phyloP scores from a whole-genome alignment of 2,113 vertebrate species.

The Smithornis capensis region DNA sequence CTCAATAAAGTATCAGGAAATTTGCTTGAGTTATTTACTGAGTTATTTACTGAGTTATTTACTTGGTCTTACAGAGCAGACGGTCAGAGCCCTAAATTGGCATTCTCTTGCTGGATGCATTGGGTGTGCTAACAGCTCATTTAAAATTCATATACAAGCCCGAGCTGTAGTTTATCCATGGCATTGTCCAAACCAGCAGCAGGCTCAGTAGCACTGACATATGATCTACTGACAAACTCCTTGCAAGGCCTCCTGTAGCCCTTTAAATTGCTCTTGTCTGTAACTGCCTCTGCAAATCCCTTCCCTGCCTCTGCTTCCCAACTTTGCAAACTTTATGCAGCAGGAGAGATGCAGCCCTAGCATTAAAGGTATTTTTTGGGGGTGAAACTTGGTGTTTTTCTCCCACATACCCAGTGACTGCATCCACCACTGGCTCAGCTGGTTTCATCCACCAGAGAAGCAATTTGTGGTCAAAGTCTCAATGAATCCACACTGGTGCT shows the following conservation, averaged over 20 bases:
- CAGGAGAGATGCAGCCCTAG: neutral
- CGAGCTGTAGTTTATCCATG: neutral
- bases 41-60: slow-evolving; percentile 25
- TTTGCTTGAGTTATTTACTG: neutral
- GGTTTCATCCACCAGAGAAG: neutral
- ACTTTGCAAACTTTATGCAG: neutral
- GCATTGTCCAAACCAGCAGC: neutral
- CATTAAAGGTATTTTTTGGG: neutral
- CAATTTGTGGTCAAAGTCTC: neutral
- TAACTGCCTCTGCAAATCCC: neutral
- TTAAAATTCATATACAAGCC: neutral
- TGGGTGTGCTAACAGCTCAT: neutral
- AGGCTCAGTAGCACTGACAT: neutral
- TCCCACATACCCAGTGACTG: no score
- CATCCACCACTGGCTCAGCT: neutral
- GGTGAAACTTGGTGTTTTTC: neutral
- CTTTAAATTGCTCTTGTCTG: neutral
- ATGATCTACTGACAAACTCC: neutral
- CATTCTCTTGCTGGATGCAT: neutral
- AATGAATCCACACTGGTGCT: accelerated
- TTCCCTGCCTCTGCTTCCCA: neutral
- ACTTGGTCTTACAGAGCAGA: neutral
- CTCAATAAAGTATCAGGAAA: neutral
- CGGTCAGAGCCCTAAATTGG: neutral
- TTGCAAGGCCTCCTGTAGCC: neutral